Base-by-base conservation (phyloP, 2,113 vertebrate species). In the Myotis yumanensis region DNA sequence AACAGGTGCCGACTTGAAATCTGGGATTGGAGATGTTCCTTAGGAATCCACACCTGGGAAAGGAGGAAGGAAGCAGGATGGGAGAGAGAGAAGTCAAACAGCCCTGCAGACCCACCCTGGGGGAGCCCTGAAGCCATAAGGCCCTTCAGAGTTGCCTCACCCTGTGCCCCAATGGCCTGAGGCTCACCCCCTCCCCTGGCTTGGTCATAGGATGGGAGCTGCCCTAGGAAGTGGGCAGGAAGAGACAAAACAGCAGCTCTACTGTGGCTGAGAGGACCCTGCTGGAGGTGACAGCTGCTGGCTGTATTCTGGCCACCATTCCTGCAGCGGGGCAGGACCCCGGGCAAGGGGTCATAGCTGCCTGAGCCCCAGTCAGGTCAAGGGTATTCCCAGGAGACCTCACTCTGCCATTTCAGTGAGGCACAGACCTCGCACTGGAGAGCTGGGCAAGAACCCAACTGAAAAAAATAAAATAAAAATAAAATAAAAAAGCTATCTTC, bases 101-200 rank as follows among this genome's bases (percentile, higher is more conserved):
- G 51, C 4, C 30, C 32, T n/a, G 64, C 64, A 68, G 64, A 17
- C 32, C 32, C 8, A 6, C 0, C 4, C 4, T 3, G 4, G 3
- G 32, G 43, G 40, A 64, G 15, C 5, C 32, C 11, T 3, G 15
- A 3, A 14, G 37, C 3, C 3, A 22, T 3, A 64, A 28, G 9
- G n/a, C 4, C n/a, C 1, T 1, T 46, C 4, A 14, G 0, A 0
- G 0, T 4, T 7, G 7, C 4, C 30, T 52, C 16, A 3, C 11
- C 23, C 9, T n/a, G 62, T 25, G 18, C 35, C 71, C 57, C 20
- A 57, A 20, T 0, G 3, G 32, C 40, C 4, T 0, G 23, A n/a
- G 35, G 15, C 32, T 35, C 11, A 8, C 4, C 52, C 30, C 3
- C 35, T 3, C 6, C 1, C 43, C 40, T 32, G 7, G 1, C 7